Evolutionary conservation across 2,797 vertebrate species (phyloP), one percentile per base, ranked within the genome.

Genomic region (Tragelaphus eurycerus): DNA sequence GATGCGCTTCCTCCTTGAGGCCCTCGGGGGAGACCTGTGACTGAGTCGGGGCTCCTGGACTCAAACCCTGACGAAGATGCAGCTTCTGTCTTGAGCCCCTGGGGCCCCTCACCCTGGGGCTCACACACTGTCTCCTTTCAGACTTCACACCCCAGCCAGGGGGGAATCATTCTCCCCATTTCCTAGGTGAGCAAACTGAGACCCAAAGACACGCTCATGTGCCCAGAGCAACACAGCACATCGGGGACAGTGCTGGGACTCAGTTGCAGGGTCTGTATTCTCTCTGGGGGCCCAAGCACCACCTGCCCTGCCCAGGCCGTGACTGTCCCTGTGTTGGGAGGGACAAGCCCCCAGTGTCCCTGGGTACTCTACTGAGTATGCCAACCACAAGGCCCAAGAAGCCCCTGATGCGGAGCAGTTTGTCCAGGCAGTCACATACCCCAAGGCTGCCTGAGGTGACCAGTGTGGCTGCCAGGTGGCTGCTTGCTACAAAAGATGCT

Each of bases 91-190:
- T 2, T 1, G 2, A n/a, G 12, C 60, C 12, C 29, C 3, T 0
- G 0, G 0, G 4, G 46, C 8, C 17, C 23, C n/a, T 25, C 1
- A 0, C 50, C 57, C 3, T 9, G 1, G 0, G 1, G 15, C 21
- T 25, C 34, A 25, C 7, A 38, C 31, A 1, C 15, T 16, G 3
- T 6, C 50, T 81, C 25, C 3, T 54, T 67, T n/a, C 48, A 29
- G 64, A 21, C 78, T 52, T 46, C 12, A 57, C 0, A 0, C 14
- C 13, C 2, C 21, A 16, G 12, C 0, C 2, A 31, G 21, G 43
- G 14, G 57, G 50, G 4, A 43, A 25, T 0, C 10, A 4, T 14
- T 54, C 21, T 79, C 55, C 31, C 31, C 57, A 19, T 54, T 79
- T 54, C 64, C 91, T 38, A 25, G 54, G 11, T 9, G 52, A 88